Evolutionary conservation across 2,888 invertebrate species (phyloP).

Genomic region (Lycia hirtaria): DNA sequence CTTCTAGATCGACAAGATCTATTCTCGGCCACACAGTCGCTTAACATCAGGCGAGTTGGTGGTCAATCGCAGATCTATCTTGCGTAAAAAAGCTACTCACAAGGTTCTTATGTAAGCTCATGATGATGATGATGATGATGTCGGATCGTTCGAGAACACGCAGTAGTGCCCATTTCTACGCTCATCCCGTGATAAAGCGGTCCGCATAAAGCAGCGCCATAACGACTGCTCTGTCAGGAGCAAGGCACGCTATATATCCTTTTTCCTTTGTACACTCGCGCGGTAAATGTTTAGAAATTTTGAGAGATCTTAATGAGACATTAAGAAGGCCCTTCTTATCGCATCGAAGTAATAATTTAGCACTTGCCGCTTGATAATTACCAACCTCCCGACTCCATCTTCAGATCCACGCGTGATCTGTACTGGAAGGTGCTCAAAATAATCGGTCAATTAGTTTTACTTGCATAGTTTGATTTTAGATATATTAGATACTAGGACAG

Average conservation of each 20-base stretch:
- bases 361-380: too few relatives aligned
- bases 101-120: neutral
- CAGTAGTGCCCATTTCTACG: slow-evolving; percentile 39
- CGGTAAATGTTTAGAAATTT: neutral
- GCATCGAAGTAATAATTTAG: neutral
- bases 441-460: too few relatives aligned
- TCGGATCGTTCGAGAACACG: slow-evolving; percentile 34
- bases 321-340: neutral
- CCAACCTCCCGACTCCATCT: too few relatives aligned
- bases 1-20: too few relatives aligned
- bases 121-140: neutral
- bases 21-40: too few relatives aligned
- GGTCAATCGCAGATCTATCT: too few relatives aligned
- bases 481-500: too few relatives aligned
- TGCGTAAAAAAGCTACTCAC: too few relatives aligned
- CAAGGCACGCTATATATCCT: slow-evolving; percentile 71
- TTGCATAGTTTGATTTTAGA: too few relatives aligned
- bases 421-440: too few relatives aligned
- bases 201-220: slow-evolving; percentile 69
- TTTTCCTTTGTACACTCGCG: slow-evolving; percentile 41
- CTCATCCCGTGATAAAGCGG: slow-evolving; percentile 70
- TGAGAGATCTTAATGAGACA: neutral
- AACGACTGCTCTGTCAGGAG: slow-evolving; percentile 74
- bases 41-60: too few relatives aligned
- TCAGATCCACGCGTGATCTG: too few relatives aligned